Conservation (phyloP, 2,888 invertebrate genomes). For the Ariolimax columbianus region DNA sequence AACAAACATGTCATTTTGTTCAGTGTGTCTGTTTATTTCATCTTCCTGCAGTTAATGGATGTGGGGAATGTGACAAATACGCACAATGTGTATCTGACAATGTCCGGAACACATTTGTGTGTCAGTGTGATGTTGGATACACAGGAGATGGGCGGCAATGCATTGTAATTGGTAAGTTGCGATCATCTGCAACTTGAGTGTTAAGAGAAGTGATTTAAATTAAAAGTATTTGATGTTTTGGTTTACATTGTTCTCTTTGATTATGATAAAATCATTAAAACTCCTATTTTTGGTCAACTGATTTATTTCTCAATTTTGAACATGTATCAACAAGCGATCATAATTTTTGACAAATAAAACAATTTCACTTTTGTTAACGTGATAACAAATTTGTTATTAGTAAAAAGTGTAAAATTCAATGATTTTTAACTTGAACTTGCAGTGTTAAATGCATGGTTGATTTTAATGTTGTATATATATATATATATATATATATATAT, state of each 20-base stretch:
- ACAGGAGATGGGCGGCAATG: conserved; percentile 85
- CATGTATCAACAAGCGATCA: too few species aligned
- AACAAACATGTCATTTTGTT: too few species aligned
- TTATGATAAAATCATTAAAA: not conserved
- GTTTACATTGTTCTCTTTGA: not conserved
- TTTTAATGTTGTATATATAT: too few species aligned
- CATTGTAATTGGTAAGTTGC: conserved; percentile 80
- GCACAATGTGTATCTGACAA: conserved; percentile 83
- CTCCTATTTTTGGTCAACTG: too few species aligned
- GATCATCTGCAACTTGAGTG: not conserved
- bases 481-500: too few species aligned
- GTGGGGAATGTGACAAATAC: conserved; percentile 83
- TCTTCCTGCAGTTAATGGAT: conserved; percentile 44
- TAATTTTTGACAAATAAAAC: too few species aligned
- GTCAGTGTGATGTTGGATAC: conserved; percentile 85
- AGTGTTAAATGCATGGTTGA: too few species aligned
- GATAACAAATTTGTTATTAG: too few species aligned
- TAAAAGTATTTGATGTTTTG: not conserved
- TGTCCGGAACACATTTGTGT: conserved; percentile 78
- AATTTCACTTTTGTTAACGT: too few species aligned
- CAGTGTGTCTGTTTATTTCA: not conserved
- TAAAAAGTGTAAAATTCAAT: too few species aligned
- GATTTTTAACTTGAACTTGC: too few species aligned
- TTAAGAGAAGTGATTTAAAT: not conserved
- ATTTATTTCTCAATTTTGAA: too few species aligned